A percentile compares a stretch with the other conserved stretches of the same genome.
Evolutionary conservation across 1,140 invertebrate genomes (phyloP).

Genomic region (Magallana angulata): DNA sequence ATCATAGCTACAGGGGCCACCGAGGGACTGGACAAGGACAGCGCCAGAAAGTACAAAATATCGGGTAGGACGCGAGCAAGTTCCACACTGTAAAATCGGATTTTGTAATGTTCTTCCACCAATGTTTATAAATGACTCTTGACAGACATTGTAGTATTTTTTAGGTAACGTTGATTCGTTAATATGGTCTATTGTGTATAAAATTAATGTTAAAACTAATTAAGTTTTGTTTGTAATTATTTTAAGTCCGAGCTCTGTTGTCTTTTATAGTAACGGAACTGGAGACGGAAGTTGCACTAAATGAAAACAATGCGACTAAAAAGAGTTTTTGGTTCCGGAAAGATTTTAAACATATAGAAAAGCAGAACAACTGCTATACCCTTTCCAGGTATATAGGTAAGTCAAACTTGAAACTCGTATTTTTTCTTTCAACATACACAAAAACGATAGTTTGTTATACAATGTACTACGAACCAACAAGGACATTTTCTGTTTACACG

Average conservation of each 20-base stretch:
- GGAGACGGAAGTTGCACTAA: constrained; percentile 58
- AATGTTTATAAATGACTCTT: background rate
- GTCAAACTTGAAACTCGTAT: background rate
- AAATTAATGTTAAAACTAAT: no score
- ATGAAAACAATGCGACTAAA: constrained; percentile 19
- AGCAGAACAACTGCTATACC: constrained; percentile 44
- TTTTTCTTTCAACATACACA: background rate
- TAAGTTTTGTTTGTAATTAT: background rate
- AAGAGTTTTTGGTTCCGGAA: constrained; percentile 68
- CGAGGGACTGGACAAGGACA: constrained; percentile 51
- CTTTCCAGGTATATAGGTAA: constrained; percentile 62
- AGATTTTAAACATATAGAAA: constrained; percentile 62
- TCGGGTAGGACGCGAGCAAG: constrained; percentile 50
- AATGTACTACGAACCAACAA: no score
- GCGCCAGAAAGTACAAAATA: constrained; percentile 60
- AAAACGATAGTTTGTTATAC: no score
- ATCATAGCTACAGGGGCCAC: constrained; percentile 57
- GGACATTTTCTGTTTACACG: no score
- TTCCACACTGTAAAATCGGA: no score
- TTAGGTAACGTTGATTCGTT: no score
- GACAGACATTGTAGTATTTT: no score
- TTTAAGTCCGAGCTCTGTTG: background rate
- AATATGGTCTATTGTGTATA: no score
- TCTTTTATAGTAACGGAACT: constrained; percentile 65
- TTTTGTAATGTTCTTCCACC: background rate